These are phyloP conservation scores for Alentia gelatinosa DNA, from an alignment of 2,888 invertebrate genomes.

Conservation along the genomic window DNA sequence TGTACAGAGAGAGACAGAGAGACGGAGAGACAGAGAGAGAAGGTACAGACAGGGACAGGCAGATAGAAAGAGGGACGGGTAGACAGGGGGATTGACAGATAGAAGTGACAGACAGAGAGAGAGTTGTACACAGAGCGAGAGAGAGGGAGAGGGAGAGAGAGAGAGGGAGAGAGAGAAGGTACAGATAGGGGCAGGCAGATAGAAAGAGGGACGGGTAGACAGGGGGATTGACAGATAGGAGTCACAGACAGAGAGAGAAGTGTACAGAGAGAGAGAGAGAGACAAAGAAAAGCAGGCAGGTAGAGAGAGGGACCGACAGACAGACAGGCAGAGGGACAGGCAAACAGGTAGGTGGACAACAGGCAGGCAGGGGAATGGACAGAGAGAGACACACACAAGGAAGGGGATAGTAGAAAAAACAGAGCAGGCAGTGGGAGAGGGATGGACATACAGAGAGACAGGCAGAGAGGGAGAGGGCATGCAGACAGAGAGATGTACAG, in stretches of 20 bases:
- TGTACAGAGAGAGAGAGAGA: neutral
- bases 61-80: neutral
- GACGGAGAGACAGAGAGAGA: neutral
- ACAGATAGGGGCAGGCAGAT: no score
- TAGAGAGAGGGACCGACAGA: neutral
- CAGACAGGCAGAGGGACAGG: neutral
- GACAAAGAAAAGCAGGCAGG: neutral
- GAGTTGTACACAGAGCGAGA: no score
- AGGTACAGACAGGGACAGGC: neutral
- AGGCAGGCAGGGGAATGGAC: no score
- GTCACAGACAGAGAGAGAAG: neutral
- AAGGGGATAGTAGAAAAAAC: no score
- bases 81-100: neutral
- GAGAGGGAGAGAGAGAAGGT: neutral
- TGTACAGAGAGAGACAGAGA: neutral
- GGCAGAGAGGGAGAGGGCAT: neutral
- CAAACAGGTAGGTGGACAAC: no score
- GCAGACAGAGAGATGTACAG: neutral
- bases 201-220: no score
- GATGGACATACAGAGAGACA: neutral
- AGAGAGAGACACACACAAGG: neutral
- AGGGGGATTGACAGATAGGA: neutral
- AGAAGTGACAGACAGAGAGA: neutral
- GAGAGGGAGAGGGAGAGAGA: neutral
- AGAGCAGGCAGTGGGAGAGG: no score